These are phyloP conservation scores for Notodonta dromedarius DNA, from an alignment of 2,888 invertebrate genomes.

Conservation along the genomic window DNA sequence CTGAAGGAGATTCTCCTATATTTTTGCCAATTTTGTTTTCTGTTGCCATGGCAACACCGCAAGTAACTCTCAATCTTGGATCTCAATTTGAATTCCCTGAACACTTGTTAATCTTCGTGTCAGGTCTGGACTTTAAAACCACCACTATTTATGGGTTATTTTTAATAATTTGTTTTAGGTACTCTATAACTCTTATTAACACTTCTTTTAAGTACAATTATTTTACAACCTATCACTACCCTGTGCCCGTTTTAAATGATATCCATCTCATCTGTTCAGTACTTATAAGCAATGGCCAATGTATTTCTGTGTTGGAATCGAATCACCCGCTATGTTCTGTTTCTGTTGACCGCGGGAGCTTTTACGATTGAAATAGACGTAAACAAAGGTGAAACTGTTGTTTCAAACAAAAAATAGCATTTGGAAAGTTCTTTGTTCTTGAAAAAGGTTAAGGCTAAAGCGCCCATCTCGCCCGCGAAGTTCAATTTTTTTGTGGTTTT, in stretches of 20 bases:
- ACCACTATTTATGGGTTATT: too few relatives aligned
- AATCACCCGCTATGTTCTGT: constrained; percentile 34
- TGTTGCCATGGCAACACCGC: too few relatives aligned
- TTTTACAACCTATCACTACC: neutral
- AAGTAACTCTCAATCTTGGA: too few relatives aligned
- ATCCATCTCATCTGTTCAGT: constrained; percentile 7
- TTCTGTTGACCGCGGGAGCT: constrained; percentile 48
- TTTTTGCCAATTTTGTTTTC: too few relatives aligned
- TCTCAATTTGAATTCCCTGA: too few relatives aligned
- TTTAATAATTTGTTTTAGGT: too few relatives aligned
- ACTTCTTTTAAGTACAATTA: neutral
- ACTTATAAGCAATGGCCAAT: constrained; percentile 30
- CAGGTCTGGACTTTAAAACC: too few relatives aligned
- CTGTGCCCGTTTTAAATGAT: constrained; percentile 23
- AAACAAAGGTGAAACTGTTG: constrained; percentile 30
- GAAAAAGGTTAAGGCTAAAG: neutral
- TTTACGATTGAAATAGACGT: constrained; percentile 32
- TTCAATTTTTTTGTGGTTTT: too few relatives aligned
- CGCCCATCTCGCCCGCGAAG: too few relatives aligned
- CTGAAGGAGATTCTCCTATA: too few relatives aligned
- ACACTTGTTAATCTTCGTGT: too few relatives aligned
- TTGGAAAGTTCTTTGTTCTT: constrained; percentile 31
- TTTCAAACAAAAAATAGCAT: neutral
- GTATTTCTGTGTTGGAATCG: constrained; percentile 26
- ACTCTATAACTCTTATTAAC: too few relatives aligned